Evolutionary conservation across 2,888 invertebrate species (phyloP).

Genomic region (Drosophila niveifrons): DNA sequence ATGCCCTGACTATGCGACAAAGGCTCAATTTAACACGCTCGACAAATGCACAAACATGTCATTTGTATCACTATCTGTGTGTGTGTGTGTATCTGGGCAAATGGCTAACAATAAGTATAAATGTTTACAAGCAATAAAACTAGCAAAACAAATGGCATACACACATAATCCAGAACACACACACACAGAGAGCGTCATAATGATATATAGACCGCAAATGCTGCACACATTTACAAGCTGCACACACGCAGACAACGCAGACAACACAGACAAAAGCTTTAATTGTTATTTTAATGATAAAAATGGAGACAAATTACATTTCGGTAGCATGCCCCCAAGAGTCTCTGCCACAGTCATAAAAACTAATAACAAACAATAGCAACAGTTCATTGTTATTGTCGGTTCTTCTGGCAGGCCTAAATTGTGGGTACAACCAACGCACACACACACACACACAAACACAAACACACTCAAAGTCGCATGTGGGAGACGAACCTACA

Average conservation of each 20-base stretch:
- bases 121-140: conserved; percentile 80
- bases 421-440: conserved; percentile 32
- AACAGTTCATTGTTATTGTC: conserved; percentile 74
- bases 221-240: conserved; percentile 66
- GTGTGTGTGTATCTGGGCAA: conserved; percentile 35
- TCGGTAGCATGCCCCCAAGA: conserved; percentile 47
- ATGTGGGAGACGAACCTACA: conserved; percentile 57
- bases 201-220: conserved; percentile 74
- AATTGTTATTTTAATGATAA: conserved; percentile 81
- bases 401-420: conserved; percentile 35
- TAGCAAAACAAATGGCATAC: conserved; percentile 51
- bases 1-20: conserved; percentile 18
- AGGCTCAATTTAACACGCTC: conserved; percentile 43
- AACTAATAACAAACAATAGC: conserved; percentile 73
- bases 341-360: conserved; percentile 59
- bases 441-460: too few relatives aligned
- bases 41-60: conserved; percentile 42
- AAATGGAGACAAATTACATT: conserved; percentile 78
- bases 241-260: conserved; percentile 23
- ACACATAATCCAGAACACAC: conserved; percentile 25
- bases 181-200: conserved; percentile 39
- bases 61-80: conserved; percentile 20
- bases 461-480: conserved; percentile 13
- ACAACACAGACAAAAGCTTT: conserved; percentile 64
- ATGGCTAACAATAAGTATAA: conserved; percentile 67